phyloP scores from a whole-genome alignment of 2,113 vertebrate genomes.

The Heterochromis multidens region DNA sequence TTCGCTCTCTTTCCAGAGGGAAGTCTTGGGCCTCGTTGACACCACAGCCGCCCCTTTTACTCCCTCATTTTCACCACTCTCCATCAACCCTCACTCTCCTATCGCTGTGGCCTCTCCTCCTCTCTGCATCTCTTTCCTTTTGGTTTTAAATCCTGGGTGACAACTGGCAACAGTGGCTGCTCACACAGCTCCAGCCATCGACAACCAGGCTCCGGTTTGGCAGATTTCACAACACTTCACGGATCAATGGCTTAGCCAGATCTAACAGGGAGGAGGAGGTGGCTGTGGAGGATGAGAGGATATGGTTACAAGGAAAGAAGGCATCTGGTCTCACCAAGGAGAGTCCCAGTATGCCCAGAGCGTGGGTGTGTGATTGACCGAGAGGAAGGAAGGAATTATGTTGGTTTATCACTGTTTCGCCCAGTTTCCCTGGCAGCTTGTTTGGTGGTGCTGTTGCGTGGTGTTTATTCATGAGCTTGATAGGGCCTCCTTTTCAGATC shows the following conservation, averaged over 20 bases:
- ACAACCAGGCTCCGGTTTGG: conserved; percentile 52
- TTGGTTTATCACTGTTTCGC: conserved; percentile 9
- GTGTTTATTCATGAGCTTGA: conserved; percentile 48
- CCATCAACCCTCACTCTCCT: not conserved
- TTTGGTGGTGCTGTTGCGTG: conserved; percentile 17
- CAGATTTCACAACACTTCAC: conserved; percentile 62
- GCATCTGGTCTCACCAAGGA: conserved; percentile 52
- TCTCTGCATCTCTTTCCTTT: not conserved
- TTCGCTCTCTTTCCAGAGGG: conserved; percentile 68
- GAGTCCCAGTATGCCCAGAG: conserved; percentile 18
- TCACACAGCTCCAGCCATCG: conserved; percentile 25
- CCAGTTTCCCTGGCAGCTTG: conserved; percentile 23
- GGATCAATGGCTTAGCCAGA: conserved; percentile 57
- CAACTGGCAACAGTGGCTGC: conserved; percentile 42
- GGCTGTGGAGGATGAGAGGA: not conserved
- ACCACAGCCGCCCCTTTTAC: conserved; percentile 33
- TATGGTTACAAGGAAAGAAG: conserved; percentile 9
- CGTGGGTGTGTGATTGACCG: conserved; percentile 38
- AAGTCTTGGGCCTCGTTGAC: conserved; percentile 68
- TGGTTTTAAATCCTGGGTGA: conserved; percentile 42
- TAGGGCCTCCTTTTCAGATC: conserved; percentile 48
- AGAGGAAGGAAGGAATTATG: conserved; percentile 38
- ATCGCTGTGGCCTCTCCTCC: not conserved
- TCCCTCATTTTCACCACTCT: not conserved
- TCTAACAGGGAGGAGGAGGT: conserved; percentile 2